A percentile compares a stretch with the other conserved stretches of the same genome.
phyloP scores from a whole-genome alignment of 2,113 vertebrate genomes.

The Dascyllus trimaculatus region DNA sequence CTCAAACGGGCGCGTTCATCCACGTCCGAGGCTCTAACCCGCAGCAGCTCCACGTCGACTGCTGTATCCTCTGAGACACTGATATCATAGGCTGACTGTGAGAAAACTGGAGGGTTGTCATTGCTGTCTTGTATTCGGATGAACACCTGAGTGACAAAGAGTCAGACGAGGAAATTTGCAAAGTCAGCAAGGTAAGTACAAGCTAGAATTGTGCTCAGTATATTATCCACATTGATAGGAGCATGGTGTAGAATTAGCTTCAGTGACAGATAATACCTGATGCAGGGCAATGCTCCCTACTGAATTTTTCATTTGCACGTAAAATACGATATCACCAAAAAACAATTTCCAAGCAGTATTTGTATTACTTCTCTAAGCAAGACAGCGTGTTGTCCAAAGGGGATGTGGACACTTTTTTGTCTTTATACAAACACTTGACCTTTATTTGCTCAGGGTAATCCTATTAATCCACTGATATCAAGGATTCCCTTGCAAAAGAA shows the following conservation, averaged over 20 bases:
- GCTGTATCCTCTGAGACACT: slow-evolving; percentile 92
- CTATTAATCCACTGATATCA: slow-evolving; percentile 56
- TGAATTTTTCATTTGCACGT: slow-evolving; percentile 10
- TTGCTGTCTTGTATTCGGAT: slow-evolving; percentile 95
- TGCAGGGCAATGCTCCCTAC: neutral
- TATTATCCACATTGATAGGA: neutral
- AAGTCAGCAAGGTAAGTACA: neutral
- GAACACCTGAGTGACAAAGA: slow-evolving; percentile 86
- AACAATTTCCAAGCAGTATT: neutral
- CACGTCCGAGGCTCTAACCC: slow-evolving; percentile 90
- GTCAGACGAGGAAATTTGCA: neutral
- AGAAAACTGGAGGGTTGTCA: slow-evolving; percentile 96
- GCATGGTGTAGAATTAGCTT: neutral
- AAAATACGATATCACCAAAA: slow-evolving; percentile 4
- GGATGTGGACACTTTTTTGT: slow-evolving; percentile 26
- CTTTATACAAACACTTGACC: slow-evolving; percentile 44
- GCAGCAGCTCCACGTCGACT: slow-evolving; percentile 91
- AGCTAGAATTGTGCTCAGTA: neutral
- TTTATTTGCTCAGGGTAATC: slow-evolving; percentile 51
- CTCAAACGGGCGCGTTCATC: slow-evolving; percentile 93
- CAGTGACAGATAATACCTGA: slow-evolving; percentile 9
- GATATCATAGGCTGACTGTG: slow-evolving; percentile 90
- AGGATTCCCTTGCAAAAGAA: slow-evolving; percentile 47
- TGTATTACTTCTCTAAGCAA: neutral
- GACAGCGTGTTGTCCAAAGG: slow-evolving; percentile 9